These are phyloP conservation scores for Heterodera filipjevi DNA, from an alignment of 2,888 invertebrate genomes.

Conservation along the genomic window DNA sequence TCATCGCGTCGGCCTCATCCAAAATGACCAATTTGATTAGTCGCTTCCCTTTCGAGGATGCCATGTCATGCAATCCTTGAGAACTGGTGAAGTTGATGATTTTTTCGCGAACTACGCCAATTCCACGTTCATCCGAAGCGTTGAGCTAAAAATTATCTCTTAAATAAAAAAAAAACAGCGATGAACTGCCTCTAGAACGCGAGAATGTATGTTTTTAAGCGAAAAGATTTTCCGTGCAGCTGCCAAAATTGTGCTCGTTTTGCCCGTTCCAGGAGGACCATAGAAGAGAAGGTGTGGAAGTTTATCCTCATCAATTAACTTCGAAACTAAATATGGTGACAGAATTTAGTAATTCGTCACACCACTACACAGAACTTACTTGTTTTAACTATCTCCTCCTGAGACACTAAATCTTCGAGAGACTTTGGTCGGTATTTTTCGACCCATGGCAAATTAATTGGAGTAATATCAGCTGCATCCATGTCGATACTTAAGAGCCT, in stretches of 20 bases:
- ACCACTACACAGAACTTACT: too few relatives aligned
- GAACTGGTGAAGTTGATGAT: conserved; percentile 95
- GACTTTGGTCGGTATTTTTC: conserved; percentile 94
- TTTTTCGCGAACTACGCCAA: conserved; percentile 88
- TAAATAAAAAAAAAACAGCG: not conserved
- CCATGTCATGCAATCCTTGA: conserved; percentile 74
- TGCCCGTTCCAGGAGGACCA: conserved; percentile 97
- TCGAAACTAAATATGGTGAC: conserved; percentile 64
- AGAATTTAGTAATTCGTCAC: not conserved
- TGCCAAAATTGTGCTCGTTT: conserved; percentile 94
- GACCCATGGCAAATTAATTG: conserved; percentile 74
- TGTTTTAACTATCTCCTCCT: conserved; percentile 92
- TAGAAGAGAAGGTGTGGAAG: conserved; percentile 94
- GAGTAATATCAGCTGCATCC: not conserved
- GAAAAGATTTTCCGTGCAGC: conserved; percentile 89
- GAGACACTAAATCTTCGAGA: conserved; percentile 90
- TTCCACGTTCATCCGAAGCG: conserved; percentile 97
- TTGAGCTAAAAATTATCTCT: conserved; percentile 75
- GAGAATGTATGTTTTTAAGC: conserved; percentile 85
- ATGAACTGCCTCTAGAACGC: conserved; percentile 75
- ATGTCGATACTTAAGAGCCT: not conserved
- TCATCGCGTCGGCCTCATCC: conserved; percentile 99
- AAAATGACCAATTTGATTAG: conserved; percentile 88
- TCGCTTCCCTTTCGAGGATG: not conserved
- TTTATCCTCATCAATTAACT: conserved; percentile 83